These are phyloP conservation scores for Drosophila testacea DNA, from an alignment of 2,888 invertebrate genomes.

Conservation along the genomic window DNA sequence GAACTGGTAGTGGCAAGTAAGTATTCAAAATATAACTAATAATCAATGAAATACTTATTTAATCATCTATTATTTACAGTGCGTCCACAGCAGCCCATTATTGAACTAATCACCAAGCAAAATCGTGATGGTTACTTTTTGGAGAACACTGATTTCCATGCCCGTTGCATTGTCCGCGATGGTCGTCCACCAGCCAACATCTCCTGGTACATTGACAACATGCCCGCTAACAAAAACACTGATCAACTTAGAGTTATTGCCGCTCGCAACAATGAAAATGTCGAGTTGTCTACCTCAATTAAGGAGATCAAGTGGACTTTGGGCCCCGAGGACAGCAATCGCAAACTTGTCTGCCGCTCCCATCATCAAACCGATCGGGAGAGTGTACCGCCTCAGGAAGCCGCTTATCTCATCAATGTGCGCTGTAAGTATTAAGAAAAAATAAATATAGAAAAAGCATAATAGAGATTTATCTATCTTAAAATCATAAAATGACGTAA, in stretches of 20 bases:
- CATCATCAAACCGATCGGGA: conserved; percentile 86
- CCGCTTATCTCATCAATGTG: conserved; percentile 85
- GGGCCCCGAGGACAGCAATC: conserved; percentile 88
- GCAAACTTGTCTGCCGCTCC: conserved; percentile 88
- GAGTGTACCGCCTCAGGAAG: conserved; percentile 80
- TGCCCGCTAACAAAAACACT: conserved; percentile 87
- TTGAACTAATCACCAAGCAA: conserved; percentile 74
- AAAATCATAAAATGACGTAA: too few species aligned
- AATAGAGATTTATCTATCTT: too few species aligned
- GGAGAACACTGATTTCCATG: conserved; percentile 88
- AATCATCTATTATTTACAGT: conserved; percentile 61
- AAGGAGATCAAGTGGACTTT: conserved; percentile 89
- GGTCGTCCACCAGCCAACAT: conserved; percentile 92
- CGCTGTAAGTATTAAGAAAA: conserved; percentile 86
- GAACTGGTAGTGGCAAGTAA: conserved; percentile 90
- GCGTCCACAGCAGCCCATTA: conserved; percentile 83
- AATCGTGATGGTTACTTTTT: conserved; percentile 80
- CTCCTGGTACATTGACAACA: conserved; percentile 90
- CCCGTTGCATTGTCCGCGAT: conserved; percentile 89
- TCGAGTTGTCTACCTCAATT: conserved; percentile 88
- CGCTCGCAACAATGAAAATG: conserved; percentile 85
- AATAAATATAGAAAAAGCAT: background rate
- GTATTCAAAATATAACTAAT: conserved; percentile 82
- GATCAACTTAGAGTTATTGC: conserved; percentile 86
- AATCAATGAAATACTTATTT: background rate